Evolutionary conservation across 2,888 invertebrate species (phyloP).

Genomic region (Ormyrus thymus): DNA sequence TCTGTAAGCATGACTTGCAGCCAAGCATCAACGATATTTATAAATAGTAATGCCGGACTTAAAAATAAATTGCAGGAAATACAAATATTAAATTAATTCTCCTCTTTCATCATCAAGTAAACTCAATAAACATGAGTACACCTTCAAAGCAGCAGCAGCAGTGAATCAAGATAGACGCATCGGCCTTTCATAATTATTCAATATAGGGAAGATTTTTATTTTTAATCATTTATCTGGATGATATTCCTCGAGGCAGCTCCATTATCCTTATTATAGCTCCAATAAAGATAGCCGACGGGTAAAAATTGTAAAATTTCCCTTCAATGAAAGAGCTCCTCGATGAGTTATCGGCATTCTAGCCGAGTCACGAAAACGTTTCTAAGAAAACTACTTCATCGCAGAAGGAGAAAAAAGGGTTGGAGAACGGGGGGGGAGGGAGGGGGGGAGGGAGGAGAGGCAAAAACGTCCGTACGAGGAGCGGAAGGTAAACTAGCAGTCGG

Average conservation of each 20-base stretch:
- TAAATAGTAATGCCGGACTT: background rate
- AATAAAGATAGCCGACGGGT: background rate
- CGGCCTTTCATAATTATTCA: background rate
- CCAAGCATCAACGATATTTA: too few relatives aligned
- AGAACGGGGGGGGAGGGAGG: background rate
- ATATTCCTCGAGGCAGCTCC: background rate
- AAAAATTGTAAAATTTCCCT: slow-evolving; percentile 10
- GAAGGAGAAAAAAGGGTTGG: slow-evolving; percentile 2
- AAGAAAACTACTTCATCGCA: slow-evolving; percentile 29
- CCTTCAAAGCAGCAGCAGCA: too few relatives aligned
- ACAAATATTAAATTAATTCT: too few relatives aligned
- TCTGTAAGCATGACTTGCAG: too few relatives aligned
- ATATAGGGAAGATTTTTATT: background rate
- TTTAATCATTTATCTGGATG: background rate
- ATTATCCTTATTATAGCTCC: background rate
- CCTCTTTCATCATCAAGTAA: too few relatives aligned
- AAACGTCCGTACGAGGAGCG: slow-evolving; percentile 27
- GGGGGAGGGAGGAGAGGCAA: background rate
- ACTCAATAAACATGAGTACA: too few relatives aligned
- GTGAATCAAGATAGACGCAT: too few relatives aligned
- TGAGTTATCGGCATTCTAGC: slow-evolving; percentile 13
- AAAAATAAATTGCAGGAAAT: background rate
- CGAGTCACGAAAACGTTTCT: slow-evolving; percentile 33
- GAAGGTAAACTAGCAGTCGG: slow-evolving; percentile 46
- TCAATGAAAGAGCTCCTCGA: background rate